Conservation (phyloP, 2,888 invertebrate genomes). For the Saturnia japonica region DNA sequence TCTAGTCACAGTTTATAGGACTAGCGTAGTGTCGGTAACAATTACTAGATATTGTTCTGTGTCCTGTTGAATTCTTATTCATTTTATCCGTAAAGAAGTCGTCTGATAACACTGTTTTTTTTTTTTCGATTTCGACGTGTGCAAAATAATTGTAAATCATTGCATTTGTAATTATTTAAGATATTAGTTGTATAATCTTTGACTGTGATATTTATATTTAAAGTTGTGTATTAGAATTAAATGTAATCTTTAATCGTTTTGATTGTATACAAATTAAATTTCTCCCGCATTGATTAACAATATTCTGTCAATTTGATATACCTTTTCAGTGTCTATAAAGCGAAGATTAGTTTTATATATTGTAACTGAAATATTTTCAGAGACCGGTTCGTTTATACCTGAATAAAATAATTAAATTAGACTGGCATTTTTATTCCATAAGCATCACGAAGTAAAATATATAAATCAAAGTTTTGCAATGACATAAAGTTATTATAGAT, state of each 20-base stretch:
- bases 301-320: slow-evolving; percentile 14
- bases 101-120: slow-evolving; percentile 53
- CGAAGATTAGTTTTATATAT: slow-evolving; percentile 42
- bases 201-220: slow-evolving; percentile 81
- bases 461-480: background rate
- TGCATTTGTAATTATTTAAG: slow-evolving; percentile 64
- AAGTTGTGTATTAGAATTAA: slow-evolving; percentile 76
- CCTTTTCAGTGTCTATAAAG: slow-evolving; percentile 27
- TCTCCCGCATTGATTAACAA: slow-evolving; percentile 32
- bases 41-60: slow-evolving; percentile 18
- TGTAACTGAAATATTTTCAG: slow-evolving; percentile 61
- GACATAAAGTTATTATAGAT: background rate
- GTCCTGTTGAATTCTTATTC: slow-evolving; percentile 20
- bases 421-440: slow-evolving; percentile 59
- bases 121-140: slow-evolving; percentile 46
- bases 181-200: slow-evolving; percentile 76
- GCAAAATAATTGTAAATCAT: slow-evolving; percentile 46
- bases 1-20: slow-evolving; percentile 78
- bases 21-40: slow-evolving; percentile 62
- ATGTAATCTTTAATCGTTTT: slow-evolving; percentile 60
- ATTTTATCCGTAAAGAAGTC: slow-evolving; percentile 28
- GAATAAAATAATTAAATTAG: slow-evolving; percentile 59
- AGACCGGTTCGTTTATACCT: slow-evolving; percentile 62
- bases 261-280: slow-evolving; percentile 29
- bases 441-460: background rate